Base-by-base conservation (phyloP, 2,797 vertebrate genomes). In the Tarsius wallacei region DNA sequence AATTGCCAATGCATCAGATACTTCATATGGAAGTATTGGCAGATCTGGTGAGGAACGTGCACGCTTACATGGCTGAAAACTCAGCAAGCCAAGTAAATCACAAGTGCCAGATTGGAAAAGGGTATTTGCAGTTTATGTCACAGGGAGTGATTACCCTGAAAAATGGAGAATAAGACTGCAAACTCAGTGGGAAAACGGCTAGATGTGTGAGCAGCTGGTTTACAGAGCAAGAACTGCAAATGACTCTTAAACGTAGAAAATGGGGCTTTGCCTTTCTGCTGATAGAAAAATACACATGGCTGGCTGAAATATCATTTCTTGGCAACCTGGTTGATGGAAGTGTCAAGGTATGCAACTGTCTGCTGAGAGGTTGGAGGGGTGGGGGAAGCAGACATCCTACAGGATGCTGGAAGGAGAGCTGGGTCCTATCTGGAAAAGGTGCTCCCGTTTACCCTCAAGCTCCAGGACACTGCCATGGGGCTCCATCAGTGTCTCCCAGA, bases 51-150 rank as follows among this genome's bases (percentile, higher is more conserved):
- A 24, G 84, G 84, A 76, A 93, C 83, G 24, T 83, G 64, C 15
- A 85, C 51, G 86, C 92, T 66, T 59, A 1, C 70, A 17, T 81
- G 59, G 51, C 16, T 91, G 10, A 70, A 96, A 97, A 84, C 42
- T 84, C 24, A 88, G n/a, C 21, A 93, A 55, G 17, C 73, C 24
- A 91, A 73, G 28, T 31, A 19, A 64, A 77, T 42, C 81, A 64
- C 53, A 74, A 76, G 68, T 84, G 63, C 84, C 14, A 92, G 31
- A 74, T 73, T 86, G 19, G 28, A 74, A n/a, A 84, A 59, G 14
- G 33, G 12, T 92, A 66, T 84, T 63, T 87, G 6, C 19, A 51
- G 6, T 76, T 83, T 90, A 16, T 93, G 61, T 90, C 80, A 81
- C 42, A 64, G 42, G 88, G 28, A 21, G 16, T 91, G 66, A 21